These are phyloP conservation scores for Lepidurus couesii DNA, from an alignment of 1,140 invertebrate species.

Conservation along the genomic window DNA sequence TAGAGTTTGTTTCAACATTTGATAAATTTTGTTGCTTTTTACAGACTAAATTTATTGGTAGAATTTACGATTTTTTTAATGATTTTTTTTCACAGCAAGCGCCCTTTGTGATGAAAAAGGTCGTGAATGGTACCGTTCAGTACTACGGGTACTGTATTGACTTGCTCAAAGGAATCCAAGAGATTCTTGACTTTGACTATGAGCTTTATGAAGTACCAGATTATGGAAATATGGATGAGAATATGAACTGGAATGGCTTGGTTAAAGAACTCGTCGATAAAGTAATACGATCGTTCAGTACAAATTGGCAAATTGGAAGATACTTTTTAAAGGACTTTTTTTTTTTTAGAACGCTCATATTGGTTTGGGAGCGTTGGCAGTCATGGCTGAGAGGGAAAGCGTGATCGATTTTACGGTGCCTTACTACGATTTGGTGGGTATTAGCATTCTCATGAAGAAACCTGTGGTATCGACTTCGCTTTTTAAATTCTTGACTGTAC, in stretches of 20 bases:
- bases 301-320: neutral
- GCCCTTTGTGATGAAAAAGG: constrained; percentile 65
- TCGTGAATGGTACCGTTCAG: constrained; percentile 46
- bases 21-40: neutral
- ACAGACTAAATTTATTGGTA: constrained; percentile 28
- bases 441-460: constrained; percentile 84
- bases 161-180: constrained; percentile 74
- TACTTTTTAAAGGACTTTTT: neutral
- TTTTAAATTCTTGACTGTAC: constrained; percentile 93
- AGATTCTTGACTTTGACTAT: constrained; percentile 81
- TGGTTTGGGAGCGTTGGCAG: constrained; percentile 75
- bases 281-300: constrained; percentile 42
- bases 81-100: constrained; percentile 57
- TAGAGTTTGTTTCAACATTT: too few species aligned
- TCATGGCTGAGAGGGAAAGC: constrained; percentile 90
- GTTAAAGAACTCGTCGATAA: constrained; percentile 85
- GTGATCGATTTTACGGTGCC: constrained; percentile 93
- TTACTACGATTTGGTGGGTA: constrained; percentile 90
- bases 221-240: constrained; percentile 78
- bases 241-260: constrained; percentile 79
- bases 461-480: constrained; percentile 73
- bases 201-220: constrained; percentile 72
- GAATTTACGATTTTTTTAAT: constrained; percentile 27
- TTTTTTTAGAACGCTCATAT: constrained; percentile 70
- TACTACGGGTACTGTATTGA: constrained; percentile 92